Conservation (phyloP, 1,140 invertebrate species). For the Magallana gigas region DNA sequence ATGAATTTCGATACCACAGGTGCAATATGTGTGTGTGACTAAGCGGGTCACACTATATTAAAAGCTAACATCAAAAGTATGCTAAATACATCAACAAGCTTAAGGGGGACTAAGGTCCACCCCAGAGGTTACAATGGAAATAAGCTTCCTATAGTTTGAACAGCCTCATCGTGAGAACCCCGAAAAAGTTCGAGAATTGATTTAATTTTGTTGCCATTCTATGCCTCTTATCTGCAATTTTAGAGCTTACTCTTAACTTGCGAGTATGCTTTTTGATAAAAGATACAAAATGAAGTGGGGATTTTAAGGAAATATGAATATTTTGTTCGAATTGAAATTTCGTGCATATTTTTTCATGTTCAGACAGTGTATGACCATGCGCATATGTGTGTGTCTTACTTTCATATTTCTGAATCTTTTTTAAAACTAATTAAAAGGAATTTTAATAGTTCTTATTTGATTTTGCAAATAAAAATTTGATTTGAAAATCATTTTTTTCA, state of each 20-base stretch:
- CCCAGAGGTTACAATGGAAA: neutral
- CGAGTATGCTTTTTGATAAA: neutral
- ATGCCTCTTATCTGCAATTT: constrained; percentile 4
- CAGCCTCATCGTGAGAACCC: neutral
- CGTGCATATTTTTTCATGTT: too few relatives aligned
- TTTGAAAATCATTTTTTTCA: too few relatives aligned
- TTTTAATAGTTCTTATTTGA: too few relatives aligned
- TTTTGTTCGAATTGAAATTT: too few relatives aligned
- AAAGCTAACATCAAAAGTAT: constrained; percentile 15
- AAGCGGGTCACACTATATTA: constrained; percentile 20
- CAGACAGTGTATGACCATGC: too few relatives aligned
- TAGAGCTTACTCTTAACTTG: neutral
- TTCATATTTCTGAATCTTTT: too few relatives aligned
- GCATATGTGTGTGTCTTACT: too few relatives aligned
- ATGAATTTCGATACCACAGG: constrained; percentile 33
- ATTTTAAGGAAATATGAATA: neutral
- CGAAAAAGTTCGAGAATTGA: neutral
- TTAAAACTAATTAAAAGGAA: too few relatives aligned
- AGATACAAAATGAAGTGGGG: neutral
- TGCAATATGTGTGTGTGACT: neutral
- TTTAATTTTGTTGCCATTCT: neutral
- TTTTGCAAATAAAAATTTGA: too few relatives aligned
- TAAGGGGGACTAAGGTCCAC: neutral
- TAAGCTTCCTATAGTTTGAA: neutral
- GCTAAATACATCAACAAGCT: constrained; percentile 29